A percentile compares a stretch with the other conserved stretches of the same genome.
Conservation (phyloP, 2,113 vertebrate species). For the Copsychus sechellarum region DNA sequence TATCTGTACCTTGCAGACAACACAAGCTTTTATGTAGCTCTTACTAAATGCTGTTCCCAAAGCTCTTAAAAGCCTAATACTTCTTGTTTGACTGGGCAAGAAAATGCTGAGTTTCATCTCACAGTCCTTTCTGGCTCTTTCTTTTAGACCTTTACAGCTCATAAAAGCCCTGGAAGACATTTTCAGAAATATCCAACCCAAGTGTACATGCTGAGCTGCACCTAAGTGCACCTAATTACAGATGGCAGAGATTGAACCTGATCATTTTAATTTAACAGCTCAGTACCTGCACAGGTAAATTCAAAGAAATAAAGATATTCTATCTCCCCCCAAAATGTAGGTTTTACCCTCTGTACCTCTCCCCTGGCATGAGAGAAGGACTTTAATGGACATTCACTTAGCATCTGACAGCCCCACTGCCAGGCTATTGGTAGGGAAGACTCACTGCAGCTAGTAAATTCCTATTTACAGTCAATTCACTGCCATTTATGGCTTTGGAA, state of each 20-base stretch:
- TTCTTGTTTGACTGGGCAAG: conserved; percentile 4
- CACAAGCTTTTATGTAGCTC: neutral
- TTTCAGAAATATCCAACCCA: neutral
- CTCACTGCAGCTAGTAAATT: neutral
- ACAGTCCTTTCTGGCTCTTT: neutral
- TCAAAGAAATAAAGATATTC: neutral
- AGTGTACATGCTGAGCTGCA: neutral
- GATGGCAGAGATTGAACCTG: neutral
- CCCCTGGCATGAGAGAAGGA: neutral
- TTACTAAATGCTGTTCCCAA: conserved; percentile 8
- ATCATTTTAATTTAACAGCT: neutral
- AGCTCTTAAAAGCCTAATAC: conserved; percentile 8
- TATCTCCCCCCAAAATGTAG: neutral
- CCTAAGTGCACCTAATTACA: neutral
- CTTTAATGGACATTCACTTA: neutral
- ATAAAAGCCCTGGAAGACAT: neutral
- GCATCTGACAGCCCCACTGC: neutral
- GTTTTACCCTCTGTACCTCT: neutral
- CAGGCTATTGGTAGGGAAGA: neutral
- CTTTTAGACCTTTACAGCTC: neutral
- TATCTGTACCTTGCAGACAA: neutral
- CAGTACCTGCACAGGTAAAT: neutral
- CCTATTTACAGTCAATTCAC: neutral
- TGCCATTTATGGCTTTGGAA: neutral
- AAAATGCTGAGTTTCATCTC: conserved; percentile 16